Conservation (phyloP, 2,113 vertebrate species). For the Myrmecobius fasciatus region DNA sequence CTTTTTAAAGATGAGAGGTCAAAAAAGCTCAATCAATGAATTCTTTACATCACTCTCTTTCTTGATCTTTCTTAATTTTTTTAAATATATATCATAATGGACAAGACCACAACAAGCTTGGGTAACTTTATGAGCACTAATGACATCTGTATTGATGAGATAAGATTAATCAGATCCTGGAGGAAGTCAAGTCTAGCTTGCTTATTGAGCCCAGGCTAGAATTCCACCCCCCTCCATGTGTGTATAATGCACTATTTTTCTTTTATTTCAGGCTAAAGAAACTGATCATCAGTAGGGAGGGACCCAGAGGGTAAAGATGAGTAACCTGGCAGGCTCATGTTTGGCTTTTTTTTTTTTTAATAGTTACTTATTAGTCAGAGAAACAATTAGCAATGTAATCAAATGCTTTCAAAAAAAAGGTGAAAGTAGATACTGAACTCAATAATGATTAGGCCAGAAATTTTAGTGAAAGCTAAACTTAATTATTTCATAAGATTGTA, state of each 20-base stretch:
- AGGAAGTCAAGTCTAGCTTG: background rate
- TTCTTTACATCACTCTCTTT: background rate
- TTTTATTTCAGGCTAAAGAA: conserved; percentile 28
- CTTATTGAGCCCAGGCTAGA: background rate
- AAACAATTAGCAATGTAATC: conserved; percentile 37
- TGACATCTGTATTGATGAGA: conserved; percentile 21
- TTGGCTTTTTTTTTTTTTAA: conserved; percentile 43
- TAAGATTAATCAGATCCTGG: background rate
- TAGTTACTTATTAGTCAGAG: conserved; percentile 48
- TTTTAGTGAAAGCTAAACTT: conserved; percentile 15
- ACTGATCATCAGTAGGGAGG: conserved; percentile 22
- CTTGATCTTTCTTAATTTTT: background rate
- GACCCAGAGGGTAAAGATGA: conserved; percentile 46
- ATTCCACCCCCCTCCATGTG: background rate
- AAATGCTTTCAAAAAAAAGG: conserved; percentile 55
- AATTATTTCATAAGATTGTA: background rate
- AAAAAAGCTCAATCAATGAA: background rate
- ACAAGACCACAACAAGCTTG: background rate
- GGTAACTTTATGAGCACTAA: conserved; percentile 34
- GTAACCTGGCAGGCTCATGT: conserved; percentile 40
- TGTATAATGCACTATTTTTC: background rate
- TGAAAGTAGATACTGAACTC: conserved; percentile 18
- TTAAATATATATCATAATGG: background rate
- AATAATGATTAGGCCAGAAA: conserved; percentile 19
- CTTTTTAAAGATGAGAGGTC: background rate